phyloP scores from a whole-genome alignment of 2,113 vertebrate species.

The Galbula dea region DNA sequence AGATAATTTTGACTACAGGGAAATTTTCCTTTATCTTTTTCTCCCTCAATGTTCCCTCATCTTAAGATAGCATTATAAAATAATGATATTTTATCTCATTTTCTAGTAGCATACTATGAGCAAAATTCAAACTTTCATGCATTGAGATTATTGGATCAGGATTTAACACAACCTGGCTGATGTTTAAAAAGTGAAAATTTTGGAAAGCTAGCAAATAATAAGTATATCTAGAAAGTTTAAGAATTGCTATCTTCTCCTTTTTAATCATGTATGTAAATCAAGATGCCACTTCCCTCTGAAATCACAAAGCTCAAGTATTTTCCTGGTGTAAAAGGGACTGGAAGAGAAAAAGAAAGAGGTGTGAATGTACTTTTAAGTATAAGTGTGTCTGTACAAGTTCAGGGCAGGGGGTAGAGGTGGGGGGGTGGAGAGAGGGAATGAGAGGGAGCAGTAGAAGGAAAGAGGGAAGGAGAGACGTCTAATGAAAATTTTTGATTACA shows the following conservation, averaged over 20 bases:
- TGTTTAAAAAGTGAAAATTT: not conserved
- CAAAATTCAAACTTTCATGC: not conserved
- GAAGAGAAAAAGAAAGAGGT: not conserved
- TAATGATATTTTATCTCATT: not conserved
- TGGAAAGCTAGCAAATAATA: not conserved
- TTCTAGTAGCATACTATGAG: not conserved
- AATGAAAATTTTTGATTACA: slow-evolving; percentile 11
- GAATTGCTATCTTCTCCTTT: not conserved
- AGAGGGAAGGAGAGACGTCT: not conserved
- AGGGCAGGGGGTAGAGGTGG: too few species aligned
- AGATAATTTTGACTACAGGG: not conserved
- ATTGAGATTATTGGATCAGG: not conserved
- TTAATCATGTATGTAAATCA: not conserved
- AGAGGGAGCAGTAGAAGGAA: not conserved
- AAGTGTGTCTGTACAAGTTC: not conserved
- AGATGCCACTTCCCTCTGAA: not conserved
- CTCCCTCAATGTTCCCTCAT: not conserved
- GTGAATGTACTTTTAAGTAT: rapidly evolving
- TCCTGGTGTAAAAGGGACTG: not conserved
- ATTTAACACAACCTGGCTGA: not conserved
- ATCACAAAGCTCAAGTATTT: not conserved
- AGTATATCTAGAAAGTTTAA: not conserved
- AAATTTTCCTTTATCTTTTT: not conserved
- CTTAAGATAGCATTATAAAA: rapidly evolving
- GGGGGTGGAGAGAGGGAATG: not conserved